Conservation (phyloP, 1,140 invertebrate genomes). For the Cotesia glomerata region DNA sequence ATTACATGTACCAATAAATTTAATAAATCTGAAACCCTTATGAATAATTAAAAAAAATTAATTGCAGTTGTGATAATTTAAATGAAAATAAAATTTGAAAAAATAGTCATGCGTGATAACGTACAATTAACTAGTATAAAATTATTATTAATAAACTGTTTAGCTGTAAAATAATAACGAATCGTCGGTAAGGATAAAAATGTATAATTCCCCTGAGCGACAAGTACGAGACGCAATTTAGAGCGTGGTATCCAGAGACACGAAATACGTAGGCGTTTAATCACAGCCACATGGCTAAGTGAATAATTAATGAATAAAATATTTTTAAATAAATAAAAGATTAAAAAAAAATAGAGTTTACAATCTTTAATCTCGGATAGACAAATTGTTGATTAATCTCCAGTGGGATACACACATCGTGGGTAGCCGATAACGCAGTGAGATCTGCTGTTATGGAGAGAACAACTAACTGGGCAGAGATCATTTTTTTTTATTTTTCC, state of each 20-base stretch:
- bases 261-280: conserved; percentile 17
- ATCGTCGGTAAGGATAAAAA: background rate
- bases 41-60: no score
- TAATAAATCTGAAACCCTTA: no score
- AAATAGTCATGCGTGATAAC: background rate
- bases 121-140: background rate
- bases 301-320: background rate
- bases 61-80: no score
- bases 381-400: conserved; percentile 43
- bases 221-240: conserved; percentile 1
- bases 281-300: background rate
- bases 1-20: no score
- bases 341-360: conserved; percentile 19
- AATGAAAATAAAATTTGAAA: no score
- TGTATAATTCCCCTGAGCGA: background rate
- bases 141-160: background rate
- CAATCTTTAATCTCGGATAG: conserved; percentile 35
- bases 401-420: conserved; percentile 26
- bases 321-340: background rate
- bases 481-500: background rate
- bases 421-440: conserved; percentile 35
- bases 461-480: no score
- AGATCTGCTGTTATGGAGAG: conserved; percentile 12
- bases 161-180: background rate
- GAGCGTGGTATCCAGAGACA: background rate